phyloP scores from a whole-genome alignment of 2,113 vertebrate genomes.

The Siniperca knerii region DNA sequence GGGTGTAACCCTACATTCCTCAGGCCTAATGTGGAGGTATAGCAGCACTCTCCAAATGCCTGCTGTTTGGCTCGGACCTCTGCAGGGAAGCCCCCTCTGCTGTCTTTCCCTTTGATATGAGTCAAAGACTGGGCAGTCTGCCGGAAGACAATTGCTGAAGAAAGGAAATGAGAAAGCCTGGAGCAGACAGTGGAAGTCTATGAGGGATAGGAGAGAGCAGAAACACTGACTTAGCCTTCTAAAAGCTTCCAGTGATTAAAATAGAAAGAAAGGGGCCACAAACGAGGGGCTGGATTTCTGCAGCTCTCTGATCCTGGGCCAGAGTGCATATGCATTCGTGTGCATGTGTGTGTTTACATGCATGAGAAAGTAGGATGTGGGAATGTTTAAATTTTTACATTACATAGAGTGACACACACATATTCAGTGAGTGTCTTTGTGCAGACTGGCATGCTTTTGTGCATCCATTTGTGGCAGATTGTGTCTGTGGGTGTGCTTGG shows the following conservation, averaged over 20 bases:
- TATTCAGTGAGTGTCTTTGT: not conserved
- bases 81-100: conserved; percentile 65
- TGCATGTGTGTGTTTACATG: conserved; percentile 31
- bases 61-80: conserved; percentile 57
- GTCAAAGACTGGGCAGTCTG: conserved; percentile 71
- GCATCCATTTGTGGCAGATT: conserved; percentile 43
- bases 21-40: conserved; percentile 57
- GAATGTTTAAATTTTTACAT: conserved; percentile 11
- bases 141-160: conserved; percentile 65
- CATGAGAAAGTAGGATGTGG: conserved; percentile 18
- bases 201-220: conserved; percentile 45
- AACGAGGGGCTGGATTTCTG: conserved; percentile 65
- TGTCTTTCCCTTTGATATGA: conserved; percentile 69
- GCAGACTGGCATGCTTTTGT: conserved; percentile 24
- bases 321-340: conserved; percentile 10
- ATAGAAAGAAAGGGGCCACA: conserved; percentile 71
- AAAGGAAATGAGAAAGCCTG: conserved; percentile 81
- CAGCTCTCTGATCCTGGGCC: conserved; percentile 37
- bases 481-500: conserved; percentile 55
- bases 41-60: conserved; percentile 39
- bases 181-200: conserved; percentile 65
- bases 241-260: conserved; percentile 70
- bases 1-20: conserved; percentile 74
- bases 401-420: not conserved
- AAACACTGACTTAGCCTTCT: conserved; percentile 61